These are phyloP conservation scores for Aphrocallistes beatrix DNA, from an alignment of 37 sponge, comb jelly and placozoan species.

Conservation along the genomic window DNA sequence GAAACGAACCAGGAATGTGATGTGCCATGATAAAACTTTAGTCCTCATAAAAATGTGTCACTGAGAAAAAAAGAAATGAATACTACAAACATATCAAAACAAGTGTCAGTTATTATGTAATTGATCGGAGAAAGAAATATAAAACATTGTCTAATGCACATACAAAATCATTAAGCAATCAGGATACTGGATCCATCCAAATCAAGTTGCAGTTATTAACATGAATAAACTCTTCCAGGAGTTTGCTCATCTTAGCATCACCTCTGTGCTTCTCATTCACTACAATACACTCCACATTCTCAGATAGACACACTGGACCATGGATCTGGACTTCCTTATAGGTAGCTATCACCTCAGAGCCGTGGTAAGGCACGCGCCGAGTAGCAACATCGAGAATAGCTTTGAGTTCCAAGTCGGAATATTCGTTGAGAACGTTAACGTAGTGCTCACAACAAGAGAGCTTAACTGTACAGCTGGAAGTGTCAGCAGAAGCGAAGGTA, in stretches of 20 bases:
- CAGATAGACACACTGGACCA: slow-evolving; percentile 55
- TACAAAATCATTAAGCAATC: too few relatives aligned
- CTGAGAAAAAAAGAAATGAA: too few relatives aligned
- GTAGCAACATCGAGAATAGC: slow-evolving; percentile 65
- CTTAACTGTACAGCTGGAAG: slow-evolving; percentile 28
- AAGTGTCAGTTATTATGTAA: too few relatives aligned
- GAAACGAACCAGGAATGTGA: too few relatives aligned
- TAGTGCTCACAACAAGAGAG: slow-evolving; percentile 73
- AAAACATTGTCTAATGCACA: too few relatives aligned
- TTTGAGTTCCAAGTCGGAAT: slow-evolving; percentile 41
- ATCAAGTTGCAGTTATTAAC: slow-evolving; percentile 58
- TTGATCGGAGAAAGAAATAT: too few relatives aligned
- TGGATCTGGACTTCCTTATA: slow-evolving; percentile 67
- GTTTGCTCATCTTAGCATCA: slow-evolving; percentile 22
- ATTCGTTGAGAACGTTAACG: slow-evolving; percentile 52
- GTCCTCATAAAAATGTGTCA: too few relatives aligned
- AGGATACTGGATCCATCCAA: slow-evolving; percentile 53
- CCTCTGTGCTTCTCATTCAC: slow-evolving; percentile 30
- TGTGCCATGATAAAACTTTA: too few relatives aligned
- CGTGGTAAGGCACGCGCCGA: slow-evolving; percentile 18
- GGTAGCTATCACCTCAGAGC: slow-evolving; percentile 32
- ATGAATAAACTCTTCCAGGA: slow-evolving; percentile 37
- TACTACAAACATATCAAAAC: too few relatives aligned
- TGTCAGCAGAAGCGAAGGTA: slow-evolving; percentile 56
- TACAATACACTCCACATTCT: slow-evolving; percentile 64